Base-by-base conservation (phyloP, 30 jellyfish, hydroid and myxozoan species). In the Nemopilema nomurai region DNA sequence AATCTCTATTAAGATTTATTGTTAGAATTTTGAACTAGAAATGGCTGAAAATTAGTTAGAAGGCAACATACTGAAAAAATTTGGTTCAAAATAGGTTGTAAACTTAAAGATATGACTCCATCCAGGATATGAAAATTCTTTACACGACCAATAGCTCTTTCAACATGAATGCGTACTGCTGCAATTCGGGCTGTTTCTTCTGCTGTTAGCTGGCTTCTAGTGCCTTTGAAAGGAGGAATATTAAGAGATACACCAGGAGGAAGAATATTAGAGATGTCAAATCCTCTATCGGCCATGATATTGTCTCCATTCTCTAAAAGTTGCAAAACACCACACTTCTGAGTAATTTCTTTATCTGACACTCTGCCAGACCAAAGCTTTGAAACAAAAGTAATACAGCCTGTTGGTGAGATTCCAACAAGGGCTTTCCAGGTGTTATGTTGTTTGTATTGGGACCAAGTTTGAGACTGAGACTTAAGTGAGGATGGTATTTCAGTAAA, bases 401-500 rank as follows among this genome's bases (percentile, higher is more conserved):
- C 64, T 25, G 26, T 71, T 71, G 82, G 53, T 27, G 82, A 24
- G 79, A 30, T 41, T 41, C 86, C 86, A 49, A 76, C 49, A 22
- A 75, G 68, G 20, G 85, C 85, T 75, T 75, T 75, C 85, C 85
- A 75, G 63, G 85, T 75, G 33, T 51, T 75, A 25, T 75, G 85
- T 20, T 75, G 85, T 75, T 75, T 75, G 33, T 63, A 77, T 28
- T 63, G 26, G 25, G 79, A 51, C 80, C 88, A 77, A 19, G 88
- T 77, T 77, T 49, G 83, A 30, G 88, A 77, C 62, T 77, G 83
- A n/a, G 88, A 22, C 62, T 57, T 51, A 63, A 19, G 62, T 23
- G 85, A 75, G 21, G 91, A 82, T 49, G 91, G 91, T 16, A 69
- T 53, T 66, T 82, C 85, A 82, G 77, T 67, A 41, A 41, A 41